phyloP scores from a whole-genome alignment of 2,888 invertebrate genomes.

The Luffia ferchaultella region DNA sequence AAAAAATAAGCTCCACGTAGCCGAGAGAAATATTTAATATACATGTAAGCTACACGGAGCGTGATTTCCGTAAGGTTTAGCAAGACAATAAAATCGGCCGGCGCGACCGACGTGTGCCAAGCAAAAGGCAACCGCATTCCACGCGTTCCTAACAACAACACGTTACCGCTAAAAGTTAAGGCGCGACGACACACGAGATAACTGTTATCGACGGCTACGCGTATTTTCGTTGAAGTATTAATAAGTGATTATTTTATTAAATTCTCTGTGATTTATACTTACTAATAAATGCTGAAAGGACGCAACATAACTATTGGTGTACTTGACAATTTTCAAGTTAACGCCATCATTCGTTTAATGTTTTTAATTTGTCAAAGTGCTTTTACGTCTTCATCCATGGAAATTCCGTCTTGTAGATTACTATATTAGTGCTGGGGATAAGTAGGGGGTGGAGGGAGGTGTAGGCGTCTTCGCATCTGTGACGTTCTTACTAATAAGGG shows the following conservation, averaged over 20 bases:
- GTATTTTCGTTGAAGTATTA: too few species aligned
- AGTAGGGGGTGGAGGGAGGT: not conserved
- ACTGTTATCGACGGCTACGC: not conserved
- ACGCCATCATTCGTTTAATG: too few species aligned
- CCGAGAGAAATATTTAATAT: too few species aligned
- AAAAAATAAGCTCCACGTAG: too few species aligned
- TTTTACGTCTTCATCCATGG: too few species aligned
- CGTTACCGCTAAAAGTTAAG: not conserved
- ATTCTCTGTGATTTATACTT: too few species aligned
- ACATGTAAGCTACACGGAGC: not conserved
- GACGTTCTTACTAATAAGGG: conserved; percentile 37
- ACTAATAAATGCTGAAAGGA: too few species aligned
- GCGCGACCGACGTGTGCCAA: not conserved
- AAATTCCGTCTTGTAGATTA: not conserved
- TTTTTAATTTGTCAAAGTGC: too few species aligned
- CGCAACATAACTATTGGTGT: too few species aligned
- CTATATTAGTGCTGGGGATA: not conserved
- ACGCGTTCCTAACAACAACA: not conserved
- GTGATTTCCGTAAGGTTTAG: not conserved
- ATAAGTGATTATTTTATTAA: too few species aligned
- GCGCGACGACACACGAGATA: not conserved
- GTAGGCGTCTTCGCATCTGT: not conserved
- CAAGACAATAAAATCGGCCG: not conserved
- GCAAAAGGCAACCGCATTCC: not conserved
- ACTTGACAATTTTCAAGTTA: too few species aligned